These are phyloP conservation scores for Isaurus tuberculatus DNA, from an alignment of 92 coral and sea anemone species.

Conservation along the genomic window DNA sequence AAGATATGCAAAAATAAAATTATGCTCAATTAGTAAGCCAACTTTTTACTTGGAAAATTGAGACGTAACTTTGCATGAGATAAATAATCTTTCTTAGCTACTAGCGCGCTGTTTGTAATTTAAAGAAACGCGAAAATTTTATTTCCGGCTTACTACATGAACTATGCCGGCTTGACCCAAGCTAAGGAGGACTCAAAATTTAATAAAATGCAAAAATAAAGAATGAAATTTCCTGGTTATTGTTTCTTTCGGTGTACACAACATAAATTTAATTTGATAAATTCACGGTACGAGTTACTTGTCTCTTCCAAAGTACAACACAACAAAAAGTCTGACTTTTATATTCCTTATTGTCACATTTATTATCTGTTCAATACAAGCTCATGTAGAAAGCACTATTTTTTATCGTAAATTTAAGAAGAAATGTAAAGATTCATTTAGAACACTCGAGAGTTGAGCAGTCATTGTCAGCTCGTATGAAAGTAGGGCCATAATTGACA, in stretches of 20 bases:
- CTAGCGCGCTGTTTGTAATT: not conserved
- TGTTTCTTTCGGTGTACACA: conserved; percentile 1
- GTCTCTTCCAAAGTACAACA: too few relatives aligned
- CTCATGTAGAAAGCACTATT: too few relatives aligned
- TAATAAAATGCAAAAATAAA: not conserved
- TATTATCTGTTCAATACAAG: too few relatives aligned
- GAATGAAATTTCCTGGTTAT: not conserved
- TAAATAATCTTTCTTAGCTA: conserved; percentile 1
- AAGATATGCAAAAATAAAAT: not conserved
- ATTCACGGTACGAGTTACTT: too few relatives aligned
- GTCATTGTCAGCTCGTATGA: not conserved
- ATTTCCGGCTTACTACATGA: conserved; percentile 1
- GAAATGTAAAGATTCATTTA: too few relatives aligned
- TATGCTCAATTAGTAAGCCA: conserved; percentile 1
- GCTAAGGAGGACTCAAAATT: conserved; percentile 1
- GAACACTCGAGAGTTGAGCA: too few relatives aligned
- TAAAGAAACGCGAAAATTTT: not conserved
- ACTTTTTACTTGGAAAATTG: not conserved
- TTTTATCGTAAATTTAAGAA: too few relatives aligned
- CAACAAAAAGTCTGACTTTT: too few relatives aligned
- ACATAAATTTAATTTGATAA: not conserved
- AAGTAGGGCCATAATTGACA: not conserved
- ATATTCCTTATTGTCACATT: too few relatives aligned
- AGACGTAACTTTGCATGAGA: conserved; percentile 6
- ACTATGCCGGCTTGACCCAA: not conserved